A percentile compares a stretch with the other conserved stretches of the same genome.
phyloP scores from a whole-genome alignment of 2,888 invertebrate genomes.

The Chrysolina americana region DNA sequence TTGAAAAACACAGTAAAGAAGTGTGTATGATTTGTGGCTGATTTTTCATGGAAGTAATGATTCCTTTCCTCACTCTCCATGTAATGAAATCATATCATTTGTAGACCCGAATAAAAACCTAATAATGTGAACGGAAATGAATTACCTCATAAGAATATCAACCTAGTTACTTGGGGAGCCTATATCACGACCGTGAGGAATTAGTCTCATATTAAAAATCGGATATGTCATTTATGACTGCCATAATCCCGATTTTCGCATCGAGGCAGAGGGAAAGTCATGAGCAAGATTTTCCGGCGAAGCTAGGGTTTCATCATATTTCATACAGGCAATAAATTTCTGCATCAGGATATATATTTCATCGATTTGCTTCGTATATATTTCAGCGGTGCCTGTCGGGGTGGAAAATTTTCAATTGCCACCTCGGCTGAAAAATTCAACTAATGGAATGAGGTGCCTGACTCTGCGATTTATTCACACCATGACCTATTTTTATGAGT shows the following conservation, averaged over 20 bases:
- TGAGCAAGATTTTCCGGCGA: background rate
- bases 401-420: conserved; percentile 14
- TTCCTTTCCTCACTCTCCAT: too few relatives aligned
- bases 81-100: too few relatives aligned
- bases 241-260: background rate
- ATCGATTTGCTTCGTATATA: conserved; percentile 10
- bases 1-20: too few relatives aligned
- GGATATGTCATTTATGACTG: background rate
- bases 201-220: background rate
- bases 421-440: conserved; percentile 1
- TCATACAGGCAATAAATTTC: background rate
- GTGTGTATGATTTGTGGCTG: too few relatives aligned
- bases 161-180: background rate
- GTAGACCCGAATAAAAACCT: too few relatives aligned
- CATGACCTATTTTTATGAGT: background rate
- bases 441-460: background rate
- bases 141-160: too few relatives aligned
- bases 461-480: background rate
- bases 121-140: too few relatives aligned
- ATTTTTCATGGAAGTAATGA: too few relatives aligned
- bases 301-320: background rate
- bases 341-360: background rate
- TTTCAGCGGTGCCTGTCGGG: background rate
- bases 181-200: background rate
- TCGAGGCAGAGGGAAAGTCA: background rate